These are phyloP conservation scores for Chrosomus eos DNA, from an alignment of 2,797 vertebrate species.

Conservation along the genomic window DNA sequence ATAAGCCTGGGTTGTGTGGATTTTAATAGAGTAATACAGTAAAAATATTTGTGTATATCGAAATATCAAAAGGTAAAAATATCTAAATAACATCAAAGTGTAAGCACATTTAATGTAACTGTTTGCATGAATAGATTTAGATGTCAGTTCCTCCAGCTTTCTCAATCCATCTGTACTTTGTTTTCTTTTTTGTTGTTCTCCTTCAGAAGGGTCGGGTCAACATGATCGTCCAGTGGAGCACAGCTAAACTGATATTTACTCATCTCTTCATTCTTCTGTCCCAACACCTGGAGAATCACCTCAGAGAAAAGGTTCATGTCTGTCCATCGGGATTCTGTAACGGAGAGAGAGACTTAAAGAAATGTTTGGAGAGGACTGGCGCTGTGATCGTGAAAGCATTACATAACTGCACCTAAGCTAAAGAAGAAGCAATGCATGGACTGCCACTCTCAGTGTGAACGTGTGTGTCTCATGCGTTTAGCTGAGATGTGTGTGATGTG, in stretches of 20 bases:
- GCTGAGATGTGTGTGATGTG: constrained; percentile 8
- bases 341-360: constrained; percentile 8
- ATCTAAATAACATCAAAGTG: not conserved
- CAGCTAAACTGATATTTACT: not conserved
- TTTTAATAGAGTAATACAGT: not conserved
- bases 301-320: constrained; percentile 46
- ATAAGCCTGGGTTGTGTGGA: not conserved
- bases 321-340: constrained; percentile 38
- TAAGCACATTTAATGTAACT: not conserved
- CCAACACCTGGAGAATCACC: constrained; percentile 54
- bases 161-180: not conserved
- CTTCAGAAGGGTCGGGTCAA: constrained; percentile 54
- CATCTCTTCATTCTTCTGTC: constrained; percentile 35
- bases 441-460: constrained; percentile 1
- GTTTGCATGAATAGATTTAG: not conserved
- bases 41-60: not conserved
- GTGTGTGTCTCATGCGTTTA: constrained; percentile 6
- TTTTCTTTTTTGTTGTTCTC: constrained; percentile 38
- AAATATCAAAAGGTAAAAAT: too few species aligned
- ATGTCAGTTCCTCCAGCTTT: not conserved
- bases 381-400: constrained; percentile 3
- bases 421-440: constrained; percentile 8
- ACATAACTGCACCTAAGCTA: constrained; percentile 31
- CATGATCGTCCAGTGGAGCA: constrained; percentile 21
- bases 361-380: not conserved